phyloP scores from a whole-genome alignment of 1,140 invertebrate genomes.

The Drosophila prosaltans region DNA sequence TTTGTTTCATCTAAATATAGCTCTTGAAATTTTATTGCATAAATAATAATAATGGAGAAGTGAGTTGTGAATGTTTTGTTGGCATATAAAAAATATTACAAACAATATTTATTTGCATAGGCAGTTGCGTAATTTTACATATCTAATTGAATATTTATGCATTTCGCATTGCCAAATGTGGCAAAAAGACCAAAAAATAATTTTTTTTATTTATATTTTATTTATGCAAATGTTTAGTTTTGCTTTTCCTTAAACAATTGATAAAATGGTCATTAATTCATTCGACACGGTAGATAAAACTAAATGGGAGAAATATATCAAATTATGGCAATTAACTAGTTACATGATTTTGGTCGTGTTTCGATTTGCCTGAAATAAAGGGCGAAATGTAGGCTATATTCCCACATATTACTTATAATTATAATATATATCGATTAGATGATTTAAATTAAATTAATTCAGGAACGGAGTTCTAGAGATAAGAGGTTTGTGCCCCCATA shows the following conservation, averaged over 20 bases:
- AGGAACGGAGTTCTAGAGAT: neutral
- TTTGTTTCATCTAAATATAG: slow-evolving; percentile 27
- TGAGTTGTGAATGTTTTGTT: slow-evolving; percentile 11
- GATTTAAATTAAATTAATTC: neutral
- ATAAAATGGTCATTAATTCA: slow-evolving; percentile 15
- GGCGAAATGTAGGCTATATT: neutral
- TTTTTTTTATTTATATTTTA: neutral
- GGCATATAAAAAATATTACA: slow-evolving; percentile 26
- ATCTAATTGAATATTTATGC: slow-evolving; percentile 66
- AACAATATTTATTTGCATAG: slow-evolving; percentile 40
- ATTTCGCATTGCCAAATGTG: slow-evolving; percentile 47
- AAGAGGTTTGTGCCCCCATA: too few species aligned
- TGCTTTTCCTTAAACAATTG: slow-evolving; percentile 7
- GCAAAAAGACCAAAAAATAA: slow-evolving; percentile 22
- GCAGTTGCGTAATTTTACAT: slow-evolving; percentile 59
- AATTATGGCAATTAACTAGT: slow-evolving; percentile 1
- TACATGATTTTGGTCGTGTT: slow-evolving; percentile 5
- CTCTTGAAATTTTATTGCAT: slow-evolving; percentile 7
- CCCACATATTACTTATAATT: neutral
- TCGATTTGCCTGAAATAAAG: neutral
- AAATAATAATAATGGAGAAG: slow-evolving; percentile 35
- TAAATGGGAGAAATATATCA: neutral
- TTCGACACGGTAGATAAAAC: slow-evolving; percentile 15
- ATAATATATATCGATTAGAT: neutral
- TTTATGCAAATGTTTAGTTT: slow-evolving; percentile 7